phyloP scores from a whole-genome alignment of 1,140 invertebrate species.

The Sycophaga agraensis region DNA sequence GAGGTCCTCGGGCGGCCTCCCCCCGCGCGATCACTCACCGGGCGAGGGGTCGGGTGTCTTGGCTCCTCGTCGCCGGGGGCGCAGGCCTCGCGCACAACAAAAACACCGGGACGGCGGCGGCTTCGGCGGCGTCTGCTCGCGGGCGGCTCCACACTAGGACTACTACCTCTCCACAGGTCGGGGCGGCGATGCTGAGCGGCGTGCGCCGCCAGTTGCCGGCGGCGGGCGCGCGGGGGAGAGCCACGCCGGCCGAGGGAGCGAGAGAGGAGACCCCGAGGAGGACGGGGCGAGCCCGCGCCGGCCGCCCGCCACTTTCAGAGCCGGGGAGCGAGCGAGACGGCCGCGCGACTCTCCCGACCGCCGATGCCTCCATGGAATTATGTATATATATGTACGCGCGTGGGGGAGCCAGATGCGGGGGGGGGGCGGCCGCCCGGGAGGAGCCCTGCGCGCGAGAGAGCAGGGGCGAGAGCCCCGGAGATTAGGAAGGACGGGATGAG shows the following conservation, averaged over 20 bases:
- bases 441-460: neutral
- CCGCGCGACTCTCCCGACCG: too few species aligned
- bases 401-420: neutral
- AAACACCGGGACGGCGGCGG: too few species aligned
- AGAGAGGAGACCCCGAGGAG: neutral
- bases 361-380: too few species aligned
- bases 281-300: neutral
- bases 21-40: neutral
- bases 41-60: too few species aligned
- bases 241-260: slow-evolving; percentile 10
- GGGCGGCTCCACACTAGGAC: slow-evolving; percentile 15
- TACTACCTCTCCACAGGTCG: slow-evolving; percentile 13
- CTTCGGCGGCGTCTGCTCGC: neutral
- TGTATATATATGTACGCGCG: slow-evolving; percentile 6
- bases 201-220: slow-evolving; percentile 44
- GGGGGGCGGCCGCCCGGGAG: neutral
- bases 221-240: neutral
- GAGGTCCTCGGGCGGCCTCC: too few species aligned
- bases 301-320: slow-evolving; percentile 38
- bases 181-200: slow-evolving; percentile 39
- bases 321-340: slow-evolving; percentile 51
- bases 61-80: too few species aligned
- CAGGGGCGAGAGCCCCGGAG: neutral
- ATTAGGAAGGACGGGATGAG: too few species aligned
- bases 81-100: too few species aligned